Percentiles rank a stretch among this genome's conserved stretches.
Evolutionary conservation across 1,140 invertebrate species (phyloP).

Genomic region (Bombus confusus): DNA sequence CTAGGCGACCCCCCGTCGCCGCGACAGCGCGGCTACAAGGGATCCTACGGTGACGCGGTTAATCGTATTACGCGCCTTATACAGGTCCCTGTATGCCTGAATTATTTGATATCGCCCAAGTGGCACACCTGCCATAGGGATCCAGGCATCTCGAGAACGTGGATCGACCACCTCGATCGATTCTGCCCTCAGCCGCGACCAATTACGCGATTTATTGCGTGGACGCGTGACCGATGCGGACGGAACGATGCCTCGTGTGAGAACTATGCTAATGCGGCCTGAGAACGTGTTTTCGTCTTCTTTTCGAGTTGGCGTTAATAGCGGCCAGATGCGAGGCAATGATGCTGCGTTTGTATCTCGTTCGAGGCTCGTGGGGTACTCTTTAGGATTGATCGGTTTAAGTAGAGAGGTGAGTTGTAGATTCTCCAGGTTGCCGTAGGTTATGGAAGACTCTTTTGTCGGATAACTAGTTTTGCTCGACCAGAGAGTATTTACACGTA

Average conservation of each 20-base stretch:
- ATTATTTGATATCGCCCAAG: slow-evolving; percentile 48
- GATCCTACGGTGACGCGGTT: slow-evolving; percentile 48
- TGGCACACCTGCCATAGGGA: slow-evolving; percentile 34
- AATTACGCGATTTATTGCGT: slow-evolving; percentile 35
- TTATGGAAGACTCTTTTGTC: neutral
- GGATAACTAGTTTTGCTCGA: too few species aligned
- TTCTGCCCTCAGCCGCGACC: neutral
- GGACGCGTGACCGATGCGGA: neutral
- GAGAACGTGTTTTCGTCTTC: neutral
- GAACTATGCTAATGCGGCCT: neutral
- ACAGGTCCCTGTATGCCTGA: slow-evolving; percentile 5
- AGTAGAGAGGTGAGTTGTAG: neutral
- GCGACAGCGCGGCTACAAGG: slow-evolving; percentile 59
- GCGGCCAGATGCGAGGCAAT: neutral
- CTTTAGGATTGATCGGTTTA: neutral
- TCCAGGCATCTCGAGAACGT: neutral
- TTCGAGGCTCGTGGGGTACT: too few species aligned
- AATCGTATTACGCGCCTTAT: slow-evolving; percentile 55
- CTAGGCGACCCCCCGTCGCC: slow-evolving; percentile 75
- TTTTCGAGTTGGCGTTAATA: neutral
- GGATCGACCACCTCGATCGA: neutral
- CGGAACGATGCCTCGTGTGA: neutral
- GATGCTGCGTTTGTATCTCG: neutral
- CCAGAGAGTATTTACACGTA: neutral
- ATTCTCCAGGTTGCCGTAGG: neutral